phyloP scores from a whole-genome alignment of 2,888 invertebrate genomes.

The Agapetus fuscipes region DNA sequence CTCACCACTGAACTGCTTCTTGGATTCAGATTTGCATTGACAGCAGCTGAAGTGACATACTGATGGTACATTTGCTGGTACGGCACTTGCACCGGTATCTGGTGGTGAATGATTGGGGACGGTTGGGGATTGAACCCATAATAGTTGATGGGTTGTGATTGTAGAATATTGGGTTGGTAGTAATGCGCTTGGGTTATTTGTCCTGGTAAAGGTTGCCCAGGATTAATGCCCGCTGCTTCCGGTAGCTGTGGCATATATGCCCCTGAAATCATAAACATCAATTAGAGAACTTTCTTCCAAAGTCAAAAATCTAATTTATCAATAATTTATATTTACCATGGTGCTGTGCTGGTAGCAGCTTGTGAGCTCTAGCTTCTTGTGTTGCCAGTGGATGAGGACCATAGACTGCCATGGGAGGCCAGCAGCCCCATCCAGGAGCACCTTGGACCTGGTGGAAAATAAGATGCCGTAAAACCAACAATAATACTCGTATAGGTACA shows the following conservation, averaged over 20 bases:
- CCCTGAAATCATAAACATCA: too few relatives aligned
- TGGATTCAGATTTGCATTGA: too few relatives aligned
- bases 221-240: not conserved
- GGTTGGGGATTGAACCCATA: not conserved
- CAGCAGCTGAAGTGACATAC: too few relatives aligned
- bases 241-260: not conserved
- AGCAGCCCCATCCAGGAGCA: constrained; percentile 13
- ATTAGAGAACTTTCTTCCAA: too few relatives aligned
- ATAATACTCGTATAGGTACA: too few relatives aligned
- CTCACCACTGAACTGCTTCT: too few relatives aligned
- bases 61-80: not conserved
- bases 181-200: not conserved
- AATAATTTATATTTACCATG: too few relatives aligned
- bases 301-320: too few relatives aligned
- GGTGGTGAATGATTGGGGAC: not conserved
- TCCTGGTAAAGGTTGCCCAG: not conserved
- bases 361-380: constrained; percentile 1
- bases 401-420: constrained; percentile 13
- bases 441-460: constrained; percentile 5
- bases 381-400: constrained; percentile 6
- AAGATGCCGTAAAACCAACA: not conserved
- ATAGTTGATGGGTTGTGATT: not conserved
- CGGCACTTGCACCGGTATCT: not conserved
- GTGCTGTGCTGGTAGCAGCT: constrained; percentile 6
- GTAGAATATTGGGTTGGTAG: not conserved